Base-by-base conservation (phyloP, 2,797 vertebrate genomes). In the Rhynchonycteris naso region DNA sequence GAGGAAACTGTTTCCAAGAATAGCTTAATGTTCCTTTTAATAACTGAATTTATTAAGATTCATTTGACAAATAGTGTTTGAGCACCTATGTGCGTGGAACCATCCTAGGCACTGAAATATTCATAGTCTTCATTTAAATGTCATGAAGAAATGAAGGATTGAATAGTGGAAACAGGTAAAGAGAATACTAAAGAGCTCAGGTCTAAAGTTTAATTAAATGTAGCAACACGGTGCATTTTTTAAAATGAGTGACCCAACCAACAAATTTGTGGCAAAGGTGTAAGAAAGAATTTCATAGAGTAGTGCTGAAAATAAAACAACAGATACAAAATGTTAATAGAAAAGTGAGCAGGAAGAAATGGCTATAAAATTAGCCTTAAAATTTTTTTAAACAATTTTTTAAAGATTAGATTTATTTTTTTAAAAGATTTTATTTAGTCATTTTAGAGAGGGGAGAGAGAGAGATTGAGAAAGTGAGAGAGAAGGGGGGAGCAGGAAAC, bases 161-260 rank as follows among this genome's bases (percentile, higher is more conserved):
- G n/a, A 82, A 38, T 82, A 54, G 83, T 89, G 58, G 43, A 93
- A 86, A 21, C 63, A 47, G 35, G 26, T 81, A 79, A 93, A 91
- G 80, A 80, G 59, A 88, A 81, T 59, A 80, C 13, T 28, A 13
- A 78, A 78, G n/a, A 78, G 9, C 12, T 79, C 58, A 78, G 58
- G 63, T n/a, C 56, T 68, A 9, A 74, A 68, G 33, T 88, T 47
- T 76, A n/a, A 76, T 83, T 87, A 74, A 89, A 15, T 78, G 13
- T 69, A 75, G 71, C 35, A 35, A 59, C 18, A 66, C 33, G 52
- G 22, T 79, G 13, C 8, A 59, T 71, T 76, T 86, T 56, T 43
- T 38, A 21, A 28, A 87, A 74, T 38, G 76, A 85, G 47, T 18
- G 10, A 88, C 28, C 28, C 54, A 93, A 75, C 52, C 24, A 84